Conservation (phyloP, 2,888 invertebrate genomes). For the Cecidostiba fungosa region DNA sequence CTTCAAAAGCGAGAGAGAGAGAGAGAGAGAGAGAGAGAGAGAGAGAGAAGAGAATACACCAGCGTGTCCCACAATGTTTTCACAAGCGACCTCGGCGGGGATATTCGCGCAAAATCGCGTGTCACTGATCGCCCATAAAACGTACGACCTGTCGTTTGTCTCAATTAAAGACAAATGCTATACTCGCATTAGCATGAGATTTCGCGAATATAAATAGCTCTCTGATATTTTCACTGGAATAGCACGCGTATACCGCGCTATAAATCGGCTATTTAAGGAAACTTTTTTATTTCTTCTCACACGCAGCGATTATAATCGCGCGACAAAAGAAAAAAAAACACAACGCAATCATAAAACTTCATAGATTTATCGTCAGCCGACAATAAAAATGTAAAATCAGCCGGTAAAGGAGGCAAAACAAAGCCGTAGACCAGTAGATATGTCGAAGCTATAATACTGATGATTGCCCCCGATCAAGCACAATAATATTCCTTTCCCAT, state of each 20-base stretch:
- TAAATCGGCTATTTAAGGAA: neutral
- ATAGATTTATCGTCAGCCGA: slow-evolving; percentile 35
- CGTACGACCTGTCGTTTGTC: slow-evolving; percentile 16
- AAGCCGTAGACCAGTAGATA: neutral
- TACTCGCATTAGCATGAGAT: slow-evolving; percentile 10
- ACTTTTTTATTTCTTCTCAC: slow-evolving; percentile 43
- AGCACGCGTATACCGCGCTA: neutral
- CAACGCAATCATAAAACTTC: neutral
- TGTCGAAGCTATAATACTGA: neutral
- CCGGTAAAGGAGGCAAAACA: slow-evolving; percentile 9
- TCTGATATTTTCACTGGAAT: neutral
- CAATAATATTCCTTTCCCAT: slow-evolving; percentile 44
- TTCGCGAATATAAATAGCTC: slow-evolving; percentile 18
- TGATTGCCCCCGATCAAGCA: slow-evolving; percentile 31
- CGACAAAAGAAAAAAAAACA: neutral
- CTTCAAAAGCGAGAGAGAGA: too few species aligned
- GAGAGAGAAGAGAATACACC: neutral
- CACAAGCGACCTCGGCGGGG: neutral
- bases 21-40: neutral
- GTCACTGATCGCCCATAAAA: slow-evolving; percentile 17
- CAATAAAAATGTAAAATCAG: slow-evolving; percentile 40
- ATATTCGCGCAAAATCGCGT: slow-evolving; percentile 19
- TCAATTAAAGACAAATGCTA: slow-evolving; percentile 32
- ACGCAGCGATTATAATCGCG: slow-evolving; percentile 14
- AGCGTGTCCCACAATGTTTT: neutral